Evolutionary conservation across 2,888 invertebrate genomes (phyloP).

Genomic region (Tetrapedia diversipes): DNA sequence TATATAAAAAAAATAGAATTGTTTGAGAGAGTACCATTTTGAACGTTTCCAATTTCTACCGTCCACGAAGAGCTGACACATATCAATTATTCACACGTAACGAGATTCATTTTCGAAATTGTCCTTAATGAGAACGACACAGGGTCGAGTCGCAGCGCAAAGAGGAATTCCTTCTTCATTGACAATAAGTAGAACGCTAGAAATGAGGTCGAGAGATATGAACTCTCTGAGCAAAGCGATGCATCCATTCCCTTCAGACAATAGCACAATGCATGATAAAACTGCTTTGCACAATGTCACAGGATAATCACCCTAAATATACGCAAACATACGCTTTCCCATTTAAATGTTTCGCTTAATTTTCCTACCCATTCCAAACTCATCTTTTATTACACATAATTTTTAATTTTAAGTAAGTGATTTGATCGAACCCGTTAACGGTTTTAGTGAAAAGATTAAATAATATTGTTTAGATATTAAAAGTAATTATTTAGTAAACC

Average conservation of each 20-base stretch:
- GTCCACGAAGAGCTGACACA: too few relatives aligned
- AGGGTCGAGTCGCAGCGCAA: background rate
- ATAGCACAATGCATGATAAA: background rate
- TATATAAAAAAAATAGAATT: too few relatives aligned
- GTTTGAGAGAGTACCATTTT: background rate
- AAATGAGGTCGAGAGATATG: slow-evolving; percentile 53
- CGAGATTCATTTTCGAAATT: slow-evolving; percentile 26
- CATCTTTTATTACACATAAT: too few relatives aligned
- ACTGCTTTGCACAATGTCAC: background rate
- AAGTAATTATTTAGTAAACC: too few relatives aligned
- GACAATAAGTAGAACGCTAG: slow-evolving; percentile 48
- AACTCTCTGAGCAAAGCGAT: slow-evolving; percentile 35
- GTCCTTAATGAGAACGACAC: slow-evolving; percentile 22
- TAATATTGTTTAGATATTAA: too few relatives aligned
- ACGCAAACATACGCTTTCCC: background rate
- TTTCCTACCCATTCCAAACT: fast-evolving
- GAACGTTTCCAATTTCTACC: background rate
- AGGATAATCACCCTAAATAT: background rate
- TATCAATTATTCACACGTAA: background rate
- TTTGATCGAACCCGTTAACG: too few relatives aligned
- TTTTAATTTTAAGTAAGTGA: too few relatives aligned
- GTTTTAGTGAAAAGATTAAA: too few relatives aligned
- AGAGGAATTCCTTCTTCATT: slow-evolving; percentile 41
- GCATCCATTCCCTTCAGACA: slow-evolving; percentile 17
- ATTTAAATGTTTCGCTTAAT: background rate